A percentile compares a stretch with the other conserved stretches of the same genome.
phyloP scores from a whole-genome alignment of 2,888 invertebrate species.

The Galeopsomyia nigrocyanea region DNA sequence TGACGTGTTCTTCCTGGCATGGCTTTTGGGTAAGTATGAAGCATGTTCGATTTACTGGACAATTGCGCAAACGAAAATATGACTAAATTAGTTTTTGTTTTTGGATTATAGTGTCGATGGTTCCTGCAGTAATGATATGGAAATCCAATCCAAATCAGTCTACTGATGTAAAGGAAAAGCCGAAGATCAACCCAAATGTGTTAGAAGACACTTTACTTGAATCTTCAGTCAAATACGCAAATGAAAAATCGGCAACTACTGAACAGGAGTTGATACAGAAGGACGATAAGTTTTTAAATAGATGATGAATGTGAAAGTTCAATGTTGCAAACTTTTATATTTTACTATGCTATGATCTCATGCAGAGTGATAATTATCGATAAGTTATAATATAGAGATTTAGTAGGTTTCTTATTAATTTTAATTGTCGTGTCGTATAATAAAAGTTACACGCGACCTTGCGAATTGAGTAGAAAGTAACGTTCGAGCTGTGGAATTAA shows the following conservation, averaged over 20 bases:
- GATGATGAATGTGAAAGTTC: slow-evolving; percentile 18
- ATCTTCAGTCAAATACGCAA: slow-evolving; percentile 72
- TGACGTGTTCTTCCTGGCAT: slow-evolving; percentile 92
- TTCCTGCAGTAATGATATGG: slow-evolving; percentile 82
- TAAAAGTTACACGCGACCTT: too few relatives aligned
- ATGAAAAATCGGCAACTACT: slow-evolving; percentile 73
- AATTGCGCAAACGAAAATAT: neutral
- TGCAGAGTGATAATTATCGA: too few relatives aligned
- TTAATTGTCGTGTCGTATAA: too few relatives aligned
- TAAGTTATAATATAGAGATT: too few relatives aligned
- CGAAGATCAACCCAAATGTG: slow-evolving; percentile 44
- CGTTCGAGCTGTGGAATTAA: too few relatives aligned
- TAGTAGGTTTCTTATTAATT: too few relatives aligned
- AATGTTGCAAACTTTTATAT: too few relatives aligned
- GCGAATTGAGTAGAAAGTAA: too few relatives aligned
- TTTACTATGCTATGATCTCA: too few relatives aligned
- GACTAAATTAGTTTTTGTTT: neutral
- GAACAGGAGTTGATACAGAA: slow-evolving; percentile 73
- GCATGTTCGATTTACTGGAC: too few relatives aligned
- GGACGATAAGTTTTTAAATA: slow-evolving; percentile 31
- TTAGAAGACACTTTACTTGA: slow-evolving; percentile 68
- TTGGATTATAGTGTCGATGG: slow-evolving; percentile 75
- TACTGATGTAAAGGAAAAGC: slow-evolving; percentile 71
- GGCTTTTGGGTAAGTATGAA: slow-evolving; percentile 80
- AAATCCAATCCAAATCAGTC: slow-evolving; percentile 76